Conservation (phyloP, 2,113 vertebrate species). For the Rana temporaria region DNA sequence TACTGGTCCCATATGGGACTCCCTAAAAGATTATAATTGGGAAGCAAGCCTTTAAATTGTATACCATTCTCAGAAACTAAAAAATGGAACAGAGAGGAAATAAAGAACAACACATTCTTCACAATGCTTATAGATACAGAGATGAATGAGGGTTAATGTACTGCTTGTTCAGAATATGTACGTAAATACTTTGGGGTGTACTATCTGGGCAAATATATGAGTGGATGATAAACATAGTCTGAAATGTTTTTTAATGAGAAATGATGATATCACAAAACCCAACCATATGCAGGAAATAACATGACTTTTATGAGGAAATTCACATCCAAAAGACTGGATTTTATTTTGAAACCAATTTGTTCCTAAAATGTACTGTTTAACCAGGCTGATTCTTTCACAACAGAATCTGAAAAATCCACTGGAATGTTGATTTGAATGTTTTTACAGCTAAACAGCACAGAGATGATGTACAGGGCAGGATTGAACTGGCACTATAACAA, state of each 20-base stretch:
- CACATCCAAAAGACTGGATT: not conserved
- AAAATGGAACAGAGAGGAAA: no score
- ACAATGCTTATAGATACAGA: no score
- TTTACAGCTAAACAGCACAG: not conserved
- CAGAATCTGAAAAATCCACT: not conserved
- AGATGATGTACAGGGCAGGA: slow-evolving; percentile 23
- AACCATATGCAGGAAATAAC: not conserved
- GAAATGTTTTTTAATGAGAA: slow-evolving; percentile 3
- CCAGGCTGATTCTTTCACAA: slow-evolving; percentile 41
- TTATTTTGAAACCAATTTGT: not conserved
- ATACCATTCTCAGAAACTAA: no score
- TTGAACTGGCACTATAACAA: not conserved
- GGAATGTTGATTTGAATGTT: slow-evolving; percentile 21
- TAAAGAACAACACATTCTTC: no score
- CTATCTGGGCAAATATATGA: no score
- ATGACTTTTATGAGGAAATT: not conserved
- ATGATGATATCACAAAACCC: not conserved
- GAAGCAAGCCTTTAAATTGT: no score
- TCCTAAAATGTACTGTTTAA: not conserved
- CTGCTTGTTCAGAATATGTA: no score
- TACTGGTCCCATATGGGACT: no score
- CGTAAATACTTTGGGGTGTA: no score
- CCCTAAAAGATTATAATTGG: no score
- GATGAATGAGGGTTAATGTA: no score
- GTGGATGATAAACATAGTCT: not conserved